Evolutionary conservation across 2,888 invertebrate species (phyloP).

Genomic region (Bruchidius siliquastri): DNA sequence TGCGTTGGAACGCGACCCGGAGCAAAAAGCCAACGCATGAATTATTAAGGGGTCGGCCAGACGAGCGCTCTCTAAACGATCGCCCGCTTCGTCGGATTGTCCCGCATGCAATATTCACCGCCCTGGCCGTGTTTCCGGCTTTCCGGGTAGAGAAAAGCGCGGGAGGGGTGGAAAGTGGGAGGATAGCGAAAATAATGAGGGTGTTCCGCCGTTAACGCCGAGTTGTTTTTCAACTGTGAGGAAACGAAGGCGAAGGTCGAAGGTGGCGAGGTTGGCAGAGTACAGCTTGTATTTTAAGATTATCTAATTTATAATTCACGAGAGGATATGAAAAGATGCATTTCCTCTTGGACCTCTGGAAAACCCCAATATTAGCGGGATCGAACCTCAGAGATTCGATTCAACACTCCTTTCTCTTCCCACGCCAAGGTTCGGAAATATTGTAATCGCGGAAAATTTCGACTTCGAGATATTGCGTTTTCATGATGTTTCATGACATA

Average conservation of each 20-base stretch:
- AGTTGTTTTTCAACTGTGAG: neutral
- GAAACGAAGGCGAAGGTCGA: neutral
- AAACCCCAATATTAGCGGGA: no score
- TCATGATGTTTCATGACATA: no score
- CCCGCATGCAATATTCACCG: constrained; percentile 21
- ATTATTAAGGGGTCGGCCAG: constrained; percentile 8
- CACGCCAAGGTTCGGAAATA: no score
- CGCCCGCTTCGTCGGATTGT: constrained; percentile 14
- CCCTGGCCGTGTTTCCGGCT: constrained; percentile 11
- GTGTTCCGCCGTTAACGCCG: neutral
- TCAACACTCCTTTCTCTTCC: no score
- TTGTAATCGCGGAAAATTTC: no score
- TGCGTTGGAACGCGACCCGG: no score
- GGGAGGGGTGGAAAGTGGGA: neutral
- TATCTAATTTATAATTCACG: no score
- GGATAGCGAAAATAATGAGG: neutral
- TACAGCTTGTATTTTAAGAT: no score
- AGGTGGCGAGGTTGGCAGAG: neutral
- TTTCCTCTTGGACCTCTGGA: no score
- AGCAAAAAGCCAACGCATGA: constrained; percentile 13
- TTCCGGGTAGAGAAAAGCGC: neutral
- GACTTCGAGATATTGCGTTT: no score
- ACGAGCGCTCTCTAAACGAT: constrained; percentile 15
- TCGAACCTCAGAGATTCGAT: no score
- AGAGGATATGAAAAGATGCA: no score